Conservation (phyloP, 2,113 vertebrate genomes). For the Myotis brandtii region DNA sequence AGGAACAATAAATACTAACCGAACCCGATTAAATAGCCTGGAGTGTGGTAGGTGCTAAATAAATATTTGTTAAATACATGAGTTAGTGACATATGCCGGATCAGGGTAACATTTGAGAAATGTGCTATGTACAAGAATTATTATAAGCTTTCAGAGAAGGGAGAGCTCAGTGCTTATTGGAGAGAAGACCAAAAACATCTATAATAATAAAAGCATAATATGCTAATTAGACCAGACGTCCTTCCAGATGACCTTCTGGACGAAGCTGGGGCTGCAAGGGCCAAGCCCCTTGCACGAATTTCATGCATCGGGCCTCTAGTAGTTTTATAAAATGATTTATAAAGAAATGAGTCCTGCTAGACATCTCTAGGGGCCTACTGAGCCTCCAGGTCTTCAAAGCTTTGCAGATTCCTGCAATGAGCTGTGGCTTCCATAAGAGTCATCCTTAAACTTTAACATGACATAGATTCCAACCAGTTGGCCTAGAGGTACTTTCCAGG, state of each 20-base stretch:
- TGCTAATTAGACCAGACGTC: too few relatives aligned
- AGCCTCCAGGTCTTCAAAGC: not conserved
- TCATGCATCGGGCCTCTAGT: too few relatives aligned
- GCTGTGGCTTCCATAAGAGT: not conserved
- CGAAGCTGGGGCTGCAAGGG: too few relatives aligned
- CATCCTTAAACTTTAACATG: not conserved
- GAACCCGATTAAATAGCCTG: not conserved
- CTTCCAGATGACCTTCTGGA: too few relatives aligned
- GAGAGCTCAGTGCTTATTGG: not conserved
- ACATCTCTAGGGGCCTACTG: not conserved
- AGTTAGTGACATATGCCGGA: not conserved
- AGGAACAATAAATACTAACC: slow-evolving; percentile 31
- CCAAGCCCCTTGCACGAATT: too few relatives aligned
- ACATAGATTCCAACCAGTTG: slow-evolving; percentile 7
- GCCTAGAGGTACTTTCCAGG: not conserved
- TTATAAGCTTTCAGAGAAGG: not conserved
- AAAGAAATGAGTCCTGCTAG: not conserved
- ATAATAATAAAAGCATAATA: too few relatives aligned
- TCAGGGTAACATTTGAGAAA: not conserved
- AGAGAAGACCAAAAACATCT: not conserved
- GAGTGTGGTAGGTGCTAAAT: not conserved
- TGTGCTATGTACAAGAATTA: slow-evolving; percentile 10
- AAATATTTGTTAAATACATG: slow-evolving; percentile 14
- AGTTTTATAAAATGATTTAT: slow-evolving; percentile 8
- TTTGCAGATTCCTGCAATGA: not conserved